phyloP scores from a whole-genome alignment of 2,888 invertebrate species.

The Alviniconcha strummeri region DNA sequence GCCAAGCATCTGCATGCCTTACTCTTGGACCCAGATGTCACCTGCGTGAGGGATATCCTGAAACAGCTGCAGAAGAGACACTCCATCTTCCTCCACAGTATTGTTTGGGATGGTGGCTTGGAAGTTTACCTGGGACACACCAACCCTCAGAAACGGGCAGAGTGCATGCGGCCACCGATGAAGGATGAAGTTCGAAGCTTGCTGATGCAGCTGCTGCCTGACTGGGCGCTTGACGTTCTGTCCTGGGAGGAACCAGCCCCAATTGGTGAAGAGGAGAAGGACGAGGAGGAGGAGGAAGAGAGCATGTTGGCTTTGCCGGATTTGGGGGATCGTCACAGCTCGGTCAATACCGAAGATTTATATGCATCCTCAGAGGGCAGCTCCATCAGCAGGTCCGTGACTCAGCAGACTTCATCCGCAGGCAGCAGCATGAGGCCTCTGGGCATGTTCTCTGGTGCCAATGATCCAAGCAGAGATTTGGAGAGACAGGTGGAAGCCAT shows the following conservation, averaged over 20 bases:
- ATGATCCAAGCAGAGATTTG: too few species aligned
- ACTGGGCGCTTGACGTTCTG: neutral
- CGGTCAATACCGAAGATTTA: neutral
- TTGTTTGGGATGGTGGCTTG: slow-evolving; percentile 16
- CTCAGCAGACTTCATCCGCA: neutral
- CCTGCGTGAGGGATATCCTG: neutral
- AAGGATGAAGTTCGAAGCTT: neutral
- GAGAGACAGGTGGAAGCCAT: too few species aligned
- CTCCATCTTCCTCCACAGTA: neutral
- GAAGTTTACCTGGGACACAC: slow-evolving; percentile 18
- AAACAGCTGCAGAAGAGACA: slow-evolving; percentile 1
- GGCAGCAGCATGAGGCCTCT: neutral
- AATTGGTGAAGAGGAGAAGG: neutral
- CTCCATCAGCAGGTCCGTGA: neutral
- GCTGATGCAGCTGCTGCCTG: slow-evolving; percentile 10
- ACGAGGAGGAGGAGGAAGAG: neutral
- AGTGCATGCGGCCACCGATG: neutral
- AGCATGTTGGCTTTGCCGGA: neutral
- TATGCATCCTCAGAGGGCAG: neutral
- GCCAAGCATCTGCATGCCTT: neutral
- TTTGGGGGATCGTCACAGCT: neutral
- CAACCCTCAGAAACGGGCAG: neutral
- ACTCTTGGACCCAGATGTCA: neutral
- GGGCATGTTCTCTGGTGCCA: too few species aligned
- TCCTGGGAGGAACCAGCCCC: neutral